Base-by-base conservation (phyloP, 2,113 vertebrate species). In the Urocynchramus pylzowi region DNA sequence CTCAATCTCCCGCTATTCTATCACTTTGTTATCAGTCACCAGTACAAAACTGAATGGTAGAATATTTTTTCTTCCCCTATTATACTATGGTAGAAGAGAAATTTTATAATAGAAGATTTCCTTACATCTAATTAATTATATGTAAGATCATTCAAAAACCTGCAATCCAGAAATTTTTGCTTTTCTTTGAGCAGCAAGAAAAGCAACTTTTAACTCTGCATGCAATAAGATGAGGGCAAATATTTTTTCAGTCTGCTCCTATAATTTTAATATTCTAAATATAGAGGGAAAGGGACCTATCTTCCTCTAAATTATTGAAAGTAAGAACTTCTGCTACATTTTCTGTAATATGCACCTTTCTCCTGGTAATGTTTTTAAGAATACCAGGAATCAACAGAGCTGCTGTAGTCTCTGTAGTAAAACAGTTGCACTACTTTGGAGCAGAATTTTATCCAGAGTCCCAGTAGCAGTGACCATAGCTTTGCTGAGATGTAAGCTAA, bases 51-150 rank as follows among this genome's bases (percentile, higher is more conserved):
- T 44, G 30, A 65, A 35, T 18, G 10, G 11, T 5, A 54, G 27
- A 65, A 8, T 70, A 50, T 21, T 45, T 80, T 56, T 80, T 59
- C 16, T 21, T 70, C 26, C 13, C 4, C 6, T 56, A 0, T 67
- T 63, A 28, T 4, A 19, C 9, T 31, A 17, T 0, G 0, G 0
- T 12, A 59, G 14, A 88, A 87, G 8, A 41, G 4, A 68, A 41
- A 11, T 92, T 71, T 64, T 80, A 11, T 19, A 44, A 69, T 2
- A 60, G 24, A 8, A 50, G 6, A 8, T 59, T 54, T 82, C 30
- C 14, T 49, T 52, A 54, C 8, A 52, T 31, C 1, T 31, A 87
- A 35, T 8, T 45, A 67, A 67, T 74, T 39, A 14, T 30, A 59
- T 52, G 3, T n/a, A 52, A 52, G 28, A 65, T 31, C 9, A 9